These are phyloP conservation scores for Ellobius talpinus DNA, from an alignment of 2,113 vertebrate species.

Conservation along the genomic window DNA sequence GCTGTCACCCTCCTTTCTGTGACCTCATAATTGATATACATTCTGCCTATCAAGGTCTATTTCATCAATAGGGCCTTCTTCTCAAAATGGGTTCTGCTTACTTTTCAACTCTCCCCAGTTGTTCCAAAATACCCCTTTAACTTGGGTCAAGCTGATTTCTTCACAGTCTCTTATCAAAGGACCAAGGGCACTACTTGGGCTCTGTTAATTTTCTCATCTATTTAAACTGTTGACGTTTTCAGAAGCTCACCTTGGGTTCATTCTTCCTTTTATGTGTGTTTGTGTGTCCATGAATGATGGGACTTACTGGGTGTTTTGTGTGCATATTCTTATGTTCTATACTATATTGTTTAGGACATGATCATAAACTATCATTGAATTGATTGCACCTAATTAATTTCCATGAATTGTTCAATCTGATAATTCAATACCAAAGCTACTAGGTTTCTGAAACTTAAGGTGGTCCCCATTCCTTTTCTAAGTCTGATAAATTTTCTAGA, in stretches of 20 bases:
- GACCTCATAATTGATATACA: slow-evolving; percentile 8
- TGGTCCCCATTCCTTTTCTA: background rate
- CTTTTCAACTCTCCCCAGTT: background rate
- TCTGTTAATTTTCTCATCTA: background rate
- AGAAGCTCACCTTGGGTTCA: background rate
- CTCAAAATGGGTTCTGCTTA: background rate
- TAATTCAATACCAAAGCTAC: slow-evolving; percentile 6
- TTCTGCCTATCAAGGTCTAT: background rate
- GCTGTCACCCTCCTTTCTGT: background rate
- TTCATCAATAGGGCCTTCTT: background rate
- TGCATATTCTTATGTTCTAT: background rate
- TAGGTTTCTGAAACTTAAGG: slow-evolving; percentile 32
- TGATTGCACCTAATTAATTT: slow-evolving; percentile 11
- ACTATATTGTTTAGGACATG: background rate
- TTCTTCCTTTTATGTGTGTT: background rate
- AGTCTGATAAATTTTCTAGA: slow-evolving; percentile 32
- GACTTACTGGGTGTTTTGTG: background rate
- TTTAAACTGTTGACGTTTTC: slow-evolving; percentile 4
- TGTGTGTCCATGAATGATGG: background rate
- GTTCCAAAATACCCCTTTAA: background rate
- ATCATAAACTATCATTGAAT: background rate
- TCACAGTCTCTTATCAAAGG: background rate
- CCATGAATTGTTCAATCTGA: background rate
- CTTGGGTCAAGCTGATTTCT: background rate
- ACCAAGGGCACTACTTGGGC: background rate